Conservation (phyloP, 2,113 vertebrate genomes). For the Toxostoma redivivum region DNA sequence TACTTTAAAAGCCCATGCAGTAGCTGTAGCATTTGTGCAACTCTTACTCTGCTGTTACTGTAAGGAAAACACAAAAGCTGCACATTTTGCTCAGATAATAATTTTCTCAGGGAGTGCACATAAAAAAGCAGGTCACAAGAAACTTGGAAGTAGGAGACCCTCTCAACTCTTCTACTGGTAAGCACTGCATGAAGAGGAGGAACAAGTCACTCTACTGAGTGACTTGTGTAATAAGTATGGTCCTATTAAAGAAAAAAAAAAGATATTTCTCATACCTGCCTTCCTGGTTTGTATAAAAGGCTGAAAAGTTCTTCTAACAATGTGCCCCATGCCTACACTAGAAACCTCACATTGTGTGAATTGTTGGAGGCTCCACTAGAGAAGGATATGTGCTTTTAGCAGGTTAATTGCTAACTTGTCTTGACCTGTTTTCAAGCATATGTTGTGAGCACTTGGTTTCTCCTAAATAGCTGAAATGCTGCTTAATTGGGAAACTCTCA, state of each 20-base stretch:
- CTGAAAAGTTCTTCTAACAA: constrained; percentile 15
- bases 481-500: constrained; percentile 74
- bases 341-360: constrained; percentile 5
- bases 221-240: neutral
- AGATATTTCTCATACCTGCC: neutral
- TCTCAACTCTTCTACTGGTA: neutral
- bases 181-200: neutral
- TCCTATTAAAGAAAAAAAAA: neutral
- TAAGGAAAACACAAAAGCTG: neutral
- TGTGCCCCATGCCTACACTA: neutral
- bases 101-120: neutral
- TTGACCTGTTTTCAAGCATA: constrained; percentile 72
- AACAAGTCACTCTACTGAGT: neutral
- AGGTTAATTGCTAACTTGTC: constrained; percentile 75
- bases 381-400: constrained; percentile 68
- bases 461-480: constrained; percentile 69
- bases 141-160: neutral
- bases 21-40: neutral
- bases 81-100: neutral
- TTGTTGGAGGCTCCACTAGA: neutral
- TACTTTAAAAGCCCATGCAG: neutral
- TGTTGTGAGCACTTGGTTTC: constrained; percentile 63
- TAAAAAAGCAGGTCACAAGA: neutral
- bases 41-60: neutral
- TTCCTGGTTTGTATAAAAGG: constrained; percentile 30